Evolutionary conservation across 2,888 invertebrate genomes (phyloP), one percentile per base, ranked within the genome.

Genomic region (Heliconius cydno): DNA sequence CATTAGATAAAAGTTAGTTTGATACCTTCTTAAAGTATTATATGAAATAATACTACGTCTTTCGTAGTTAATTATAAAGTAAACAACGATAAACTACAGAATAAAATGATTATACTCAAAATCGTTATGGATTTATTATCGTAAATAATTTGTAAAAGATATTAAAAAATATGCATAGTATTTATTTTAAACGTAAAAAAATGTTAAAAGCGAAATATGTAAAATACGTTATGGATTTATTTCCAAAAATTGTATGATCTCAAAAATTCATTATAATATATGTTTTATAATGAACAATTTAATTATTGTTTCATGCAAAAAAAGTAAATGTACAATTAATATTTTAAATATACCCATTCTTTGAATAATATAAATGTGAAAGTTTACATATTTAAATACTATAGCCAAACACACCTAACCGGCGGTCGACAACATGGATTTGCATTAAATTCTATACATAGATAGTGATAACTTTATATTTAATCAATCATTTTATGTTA

Each of bases 1-100:
- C 85, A 86, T 88, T 86, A 86, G 85, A 86, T 84, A 86, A 85
- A 83, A 83, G 60, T 78, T 80, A 79, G 60, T 60, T 72, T 60
- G 73, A 78, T 74, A 34, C 79, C 79, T 74, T 79, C 75, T 75
- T 72, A 78, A 74, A 78, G 28, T 75, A 19, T 19, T 52, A 15
- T 65, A 70, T 70, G 13, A n/a, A n/a, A 70, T 70, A 46, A 70
- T 41, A 28, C 2, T 25, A 70, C 41, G 15, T 38, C 4, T 34
- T n/a, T 38, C 22, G 38, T 38, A 38, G 12, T 38, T 68, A 38
- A 38, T 68, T 38, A 38, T 19, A 12, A 13, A 68, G 30, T 22
- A 68, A 68, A 52, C 52, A 52, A 22, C 52, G 52, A 52, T 52
- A 52, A 52, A 68, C n/a, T 60, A 60, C 12, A 60, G 3, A 10